These are phyloP conservation scores for Polydrusus cervinus DNA, from an alignment of 2,888 invertebrate genomes.

Conservation along the genomic window DNA sequence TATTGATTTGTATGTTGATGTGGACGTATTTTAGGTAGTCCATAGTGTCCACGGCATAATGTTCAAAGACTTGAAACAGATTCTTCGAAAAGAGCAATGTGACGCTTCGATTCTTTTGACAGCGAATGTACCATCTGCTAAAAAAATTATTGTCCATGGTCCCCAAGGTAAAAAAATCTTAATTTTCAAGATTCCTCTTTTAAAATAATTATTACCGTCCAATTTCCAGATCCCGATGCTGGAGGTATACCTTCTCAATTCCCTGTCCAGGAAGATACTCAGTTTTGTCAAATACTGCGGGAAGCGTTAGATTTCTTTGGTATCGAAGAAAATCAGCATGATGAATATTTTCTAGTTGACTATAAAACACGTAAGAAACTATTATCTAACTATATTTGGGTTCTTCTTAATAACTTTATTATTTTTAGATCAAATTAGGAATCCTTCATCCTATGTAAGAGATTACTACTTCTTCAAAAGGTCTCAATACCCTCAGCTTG, in stretches of 20 bases:
- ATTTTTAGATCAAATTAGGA: slow-evolving; percentile 93
- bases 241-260: slow-evolving; percentile 98
- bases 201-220: neutral
- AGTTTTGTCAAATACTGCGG: slow-evolving; percentile 94
- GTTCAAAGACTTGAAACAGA: slow-evolving; percentile 99
- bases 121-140: slow-evolving; percentile 99
- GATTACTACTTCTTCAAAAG: slow-evolving; percentile 86
- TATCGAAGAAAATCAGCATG: slow-evolving; percentile 91
- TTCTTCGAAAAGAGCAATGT: slow-evolving; percentile 98
- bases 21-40: slow-evolving; percentile 80
- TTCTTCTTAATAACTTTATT: neutral
- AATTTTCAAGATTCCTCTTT: neutral
- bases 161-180: slow-evolving; percentile 76
- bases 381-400: neutral
- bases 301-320: slow-evolving; percentile 98
- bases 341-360: slow-evolving; percentile 96
- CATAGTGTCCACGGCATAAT: slow-evolving; percentile 99
- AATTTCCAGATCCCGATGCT: slow-evolving; percentile 81
- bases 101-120: slow-evolving; percentile 98
- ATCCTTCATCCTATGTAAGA: slow-evolving; percentile 94
- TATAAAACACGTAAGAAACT: slow-evolving; percentile 92
- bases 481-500: slow-evolving; percentile 97
- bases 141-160: slow-evolving; percentile 98
- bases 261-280: slow-evolving; percentile 98
- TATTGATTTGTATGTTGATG: no score